A percentile compares a stretch with the other conserved stretches of the same genome.
phyloP scores from a whole-genome alignment of 2,113 vertebrate genomes.

The Fulmarus glacialis region DNA sequence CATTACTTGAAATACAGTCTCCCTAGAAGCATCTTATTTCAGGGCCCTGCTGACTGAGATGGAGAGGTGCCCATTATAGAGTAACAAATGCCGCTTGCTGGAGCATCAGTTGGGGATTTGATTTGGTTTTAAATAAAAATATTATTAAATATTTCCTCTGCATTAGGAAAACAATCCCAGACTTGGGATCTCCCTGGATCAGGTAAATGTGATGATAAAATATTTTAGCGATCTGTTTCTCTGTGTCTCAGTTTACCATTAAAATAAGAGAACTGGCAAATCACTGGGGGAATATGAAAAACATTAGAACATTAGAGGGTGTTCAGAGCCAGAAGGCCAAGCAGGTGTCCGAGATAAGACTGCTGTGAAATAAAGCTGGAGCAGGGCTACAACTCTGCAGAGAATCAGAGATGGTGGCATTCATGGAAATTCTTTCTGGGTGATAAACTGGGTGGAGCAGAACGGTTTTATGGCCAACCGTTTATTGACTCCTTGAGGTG shows the following conservation, averaged over 20 bases:
- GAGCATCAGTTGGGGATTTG: neutral
- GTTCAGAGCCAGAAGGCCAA: neutral
- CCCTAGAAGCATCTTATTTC: neutral
- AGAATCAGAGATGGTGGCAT: neutral
- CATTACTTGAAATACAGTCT: no score
- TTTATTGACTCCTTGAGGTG: neutral
- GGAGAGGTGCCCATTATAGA: rapidly evolving
- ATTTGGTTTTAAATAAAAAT: neutral
- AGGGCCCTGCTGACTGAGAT: neutral
- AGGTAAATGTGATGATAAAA: neutral
- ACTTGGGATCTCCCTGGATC: neutral
- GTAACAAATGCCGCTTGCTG: neutral
- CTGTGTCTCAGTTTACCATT: neutral
- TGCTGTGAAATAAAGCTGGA: neutral
- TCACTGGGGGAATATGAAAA: neutral
- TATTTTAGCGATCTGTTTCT: neutral
- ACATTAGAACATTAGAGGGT: no score
- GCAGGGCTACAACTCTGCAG: neutral
- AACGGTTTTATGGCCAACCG: neutral
- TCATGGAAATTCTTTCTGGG: neutral
- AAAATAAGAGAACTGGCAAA: neutral
- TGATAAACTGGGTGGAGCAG: neutral
- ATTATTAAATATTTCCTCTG: neutral
- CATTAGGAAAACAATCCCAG: neutral
- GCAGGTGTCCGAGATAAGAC: neutral